Evolutionary conservation across 2,797 vertebrate species (phyloP).

Genomic region (Muscicapa comitata): DNA sequence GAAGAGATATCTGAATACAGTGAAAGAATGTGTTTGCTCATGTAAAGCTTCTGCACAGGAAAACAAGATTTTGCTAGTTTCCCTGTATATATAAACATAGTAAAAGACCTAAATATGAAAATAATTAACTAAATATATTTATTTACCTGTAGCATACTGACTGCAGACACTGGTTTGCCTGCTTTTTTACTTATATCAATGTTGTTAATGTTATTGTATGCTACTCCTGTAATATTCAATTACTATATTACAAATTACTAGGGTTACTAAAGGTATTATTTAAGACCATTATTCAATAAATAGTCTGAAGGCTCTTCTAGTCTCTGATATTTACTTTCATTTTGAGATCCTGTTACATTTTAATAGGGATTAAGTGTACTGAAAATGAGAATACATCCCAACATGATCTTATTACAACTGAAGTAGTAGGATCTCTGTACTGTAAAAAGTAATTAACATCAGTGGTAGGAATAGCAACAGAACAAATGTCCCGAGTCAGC

Average conservation of each 20-base stretch:
- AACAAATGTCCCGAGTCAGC: not conserved
- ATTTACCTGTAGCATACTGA: not conserved
- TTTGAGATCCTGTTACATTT: not conserved
- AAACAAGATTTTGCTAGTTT: not conserved
- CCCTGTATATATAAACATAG: not conserved
- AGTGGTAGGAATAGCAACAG: not conserved
- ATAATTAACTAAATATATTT: not conserved
- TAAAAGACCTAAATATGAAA: not conserved
- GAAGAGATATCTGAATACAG: not conserved
- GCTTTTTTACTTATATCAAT: not conserved
- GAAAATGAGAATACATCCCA: not conserved
- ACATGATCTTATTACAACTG: not conserved
- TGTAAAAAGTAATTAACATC: not conserved
- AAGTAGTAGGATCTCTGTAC: not conserved
- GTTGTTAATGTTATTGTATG: not conserved
- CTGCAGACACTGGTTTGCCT: rapidly evolving
- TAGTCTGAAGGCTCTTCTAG: not conserved
- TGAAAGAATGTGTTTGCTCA: conserved; percentile 22
- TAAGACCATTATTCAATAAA: not conserved
- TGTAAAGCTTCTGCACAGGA: not conserved
- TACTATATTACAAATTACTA: not conserved
- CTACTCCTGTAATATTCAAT: not conserved
- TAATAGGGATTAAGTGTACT: not conserved
- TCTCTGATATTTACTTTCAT: not conserved
- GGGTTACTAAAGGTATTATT: not conserved